These are phyloP conservation scores for Craterocephalus amniculus DNA, from an alignment of 2,797 vertebrate genomes.

Conservation along the genomic window DNA sequence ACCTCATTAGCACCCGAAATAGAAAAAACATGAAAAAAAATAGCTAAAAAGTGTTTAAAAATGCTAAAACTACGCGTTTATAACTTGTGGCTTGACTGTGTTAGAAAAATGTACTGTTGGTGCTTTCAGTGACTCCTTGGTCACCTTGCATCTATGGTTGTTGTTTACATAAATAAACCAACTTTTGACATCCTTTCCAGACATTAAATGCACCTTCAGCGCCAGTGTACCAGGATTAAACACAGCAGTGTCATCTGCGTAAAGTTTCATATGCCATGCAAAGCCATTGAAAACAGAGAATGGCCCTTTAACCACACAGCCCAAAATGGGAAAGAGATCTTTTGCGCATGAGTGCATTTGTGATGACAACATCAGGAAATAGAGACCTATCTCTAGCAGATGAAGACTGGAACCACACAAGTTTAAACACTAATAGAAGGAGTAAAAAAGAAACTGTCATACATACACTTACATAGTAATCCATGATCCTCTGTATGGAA, in stretches of 20 bases:
- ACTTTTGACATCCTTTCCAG: neutral
- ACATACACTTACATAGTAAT: slow-evolving; percentile 68
- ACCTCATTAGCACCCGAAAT: too few relatives aligned
- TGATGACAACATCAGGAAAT: slow-evolving; percentile 51
- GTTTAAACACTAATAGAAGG: neutral
- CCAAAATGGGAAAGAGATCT: neutral
- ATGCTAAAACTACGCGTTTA: neutral
- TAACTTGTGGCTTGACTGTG: neutral
- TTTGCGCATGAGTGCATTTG: slow-evolving; percentile 37
- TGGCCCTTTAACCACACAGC: neutral
- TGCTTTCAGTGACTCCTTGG: slow-evolving; percentile 12
- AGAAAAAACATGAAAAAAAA: neutral
- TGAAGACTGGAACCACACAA: neutral
- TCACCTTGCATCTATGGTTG: neutral
- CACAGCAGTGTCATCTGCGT: neutral
- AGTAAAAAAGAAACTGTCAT: too few relatives aligned
- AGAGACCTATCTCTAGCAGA: neutral
- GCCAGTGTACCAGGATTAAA: neutral
- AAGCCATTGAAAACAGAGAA: neutral
- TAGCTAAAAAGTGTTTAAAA: neutral
- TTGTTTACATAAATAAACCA: neutral
- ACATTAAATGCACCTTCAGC: slow-evolving; percentile 22
- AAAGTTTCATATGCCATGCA: neutral
- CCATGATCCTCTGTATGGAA: slow-evolving; percentile 62
- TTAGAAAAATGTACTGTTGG: neutral